Evolutionary conservation across 2,888 invertebrate genomes (phyloP), one percentile per base, ranked within the genome.

Genomic region (Sphaerophoria rueppellii): DNA sequence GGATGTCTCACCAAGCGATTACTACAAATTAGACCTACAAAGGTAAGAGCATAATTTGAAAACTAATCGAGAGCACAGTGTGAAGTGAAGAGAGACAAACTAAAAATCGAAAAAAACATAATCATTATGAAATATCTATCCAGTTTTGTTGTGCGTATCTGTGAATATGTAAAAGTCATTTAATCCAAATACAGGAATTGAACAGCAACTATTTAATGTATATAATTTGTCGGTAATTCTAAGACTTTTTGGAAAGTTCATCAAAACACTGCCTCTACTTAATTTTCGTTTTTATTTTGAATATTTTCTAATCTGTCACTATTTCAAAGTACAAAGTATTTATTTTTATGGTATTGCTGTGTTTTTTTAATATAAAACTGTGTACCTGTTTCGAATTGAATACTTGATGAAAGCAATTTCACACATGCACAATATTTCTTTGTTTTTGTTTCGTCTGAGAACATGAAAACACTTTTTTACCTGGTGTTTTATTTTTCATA

Each of bases 301-400:
- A 73, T 76, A 72, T 85, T 67, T 70, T 58, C 52, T 85, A 63
- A 55, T 61, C 73, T 73, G 73, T 74, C 72, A 73, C 76, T 81
- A 70, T 73, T 74, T 76, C 61, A 80, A 85, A 85, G 85, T 85
- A 85, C 81, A 85, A 85, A 81, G 81, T 85, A 85, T 76, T 70
- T 77, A 2, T n/a, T 57, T 65, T 76, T 9, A 50, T 60, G 61
- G 4, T 65, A 6, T 34, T 48, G 34, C 48, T 74, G 43, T 37
- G 1, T 24, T 24, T 24, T 24, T 63, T 9, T 50, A 80, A 71
- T 85, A 85, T 69, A 83, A 85, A 81, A 81, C 85, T 85, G 85
- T 85, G 85, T 85, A 81, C 85, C 75, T 75, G 83, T 75, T 72
- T 72, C 34, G 80, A 77, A 77, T 24, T 2, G 55, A 79, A 71